Evolutionary conservation across 2,797 vertebrate species (phyloP).

Genomic region (Myotis myotis): DNA sequence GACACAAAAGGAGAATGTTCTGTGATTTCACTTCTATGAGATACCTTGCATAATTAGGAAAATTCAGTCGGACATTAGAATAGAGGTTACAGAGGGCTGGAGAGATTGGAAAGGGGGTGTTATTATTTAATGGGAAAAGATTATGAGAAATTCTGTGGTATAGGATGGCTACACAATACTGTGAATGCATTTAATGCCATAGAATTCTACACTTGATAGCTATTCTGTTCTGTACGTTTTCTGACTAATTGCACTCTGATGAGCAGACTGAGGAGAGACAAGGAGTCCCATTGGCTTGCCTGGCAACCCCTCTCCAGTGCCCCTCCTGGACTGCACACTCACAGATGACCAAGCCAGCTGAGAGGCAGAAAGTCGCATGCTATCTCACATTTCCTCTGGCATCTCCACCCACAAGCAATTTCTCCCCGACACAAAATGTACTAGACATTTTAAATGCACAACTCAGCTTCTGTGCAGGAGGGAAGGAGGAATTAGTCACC

Average conservation of each 20-base stretch:
- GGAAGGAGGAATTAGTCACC: background rate
- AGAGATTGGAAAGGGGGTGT: background rate
- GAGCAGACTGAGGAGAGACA: background rate
- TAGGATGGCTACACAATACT: background rate
- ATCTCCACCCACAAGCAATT: background rate
- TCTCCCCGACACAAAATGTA: background rate
- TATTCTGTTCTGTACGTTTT: background rate
- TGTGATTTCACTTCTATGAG: background rate
- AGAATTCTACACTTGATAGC: background rate
- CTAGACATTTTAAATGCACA: background rate
- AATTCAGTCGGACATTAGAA: background rate
- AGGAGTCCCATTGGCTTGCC: background rate
- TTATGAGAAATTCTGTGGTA: background rate
- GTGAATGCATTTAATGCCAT: background rate
- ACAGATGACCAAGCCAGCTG: background rate
- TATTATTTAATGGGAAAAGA: background rate
- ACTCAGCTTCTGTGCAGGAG: background rate
- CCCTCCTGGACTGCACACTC: background rate
- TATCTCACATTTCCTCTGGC: background rate
- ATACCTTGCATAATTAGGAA: background rate
- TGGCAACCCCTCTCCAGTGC: fast-evolving
- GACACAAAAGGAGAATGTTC: background rate
- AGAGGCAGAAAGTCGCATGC: background rate
- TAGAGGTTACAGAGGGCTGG: background rate
- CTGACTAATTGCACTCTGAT: background rate